These are phyloP conservation scores for Pheosia tremula DNA, from an alignment of 2,888 invertebrate species.

Conservation along the genomic window DNA sequence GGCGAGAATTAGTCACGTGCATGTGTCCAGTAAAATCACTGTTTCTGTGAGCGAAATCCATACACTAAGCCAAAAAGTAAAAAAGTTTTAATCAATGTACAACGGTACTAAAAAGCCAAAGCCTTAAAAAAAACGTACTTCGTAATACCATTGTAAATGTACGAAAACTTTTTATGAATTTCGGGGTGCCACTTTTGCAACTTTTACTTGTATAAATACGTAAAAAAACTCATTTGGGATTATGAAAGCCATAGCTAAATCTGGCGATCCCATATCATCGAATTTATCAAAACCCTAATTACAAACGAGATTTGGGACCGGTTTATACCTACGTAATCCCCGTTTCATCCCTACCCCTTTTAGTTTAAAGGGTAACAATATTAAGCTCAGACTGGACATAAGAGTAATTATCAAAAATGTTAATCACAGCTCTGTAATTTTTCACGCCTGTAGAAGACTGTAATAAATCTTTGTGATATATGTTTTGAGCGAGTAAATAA, in stretches of 20 bases:
- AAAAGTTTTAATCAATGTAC: too few species aligned
- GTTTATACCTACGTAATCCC: conserved; percentile 31
- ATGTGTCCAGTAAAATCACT: too few species aligned
- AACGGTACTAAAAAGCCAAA: too few species aligned
- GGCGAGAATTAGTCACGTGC: too few species aligned
- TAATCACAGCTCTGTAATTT: neutral
- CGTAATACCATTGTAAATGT: too few species aligned
- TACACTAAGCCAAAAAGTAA: neutral
- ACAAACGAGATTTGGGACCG: conserved; percentile 41
- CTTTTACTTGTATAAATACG: neutral
- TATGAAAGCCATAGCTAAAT: conserved; percentile 34
- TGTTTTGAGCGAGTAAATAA: too few species aligned
- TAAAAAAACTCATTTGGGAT: conserved; percentile 2
- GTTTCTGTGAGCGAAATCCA: neutral
- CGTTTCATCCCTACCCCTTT: conserved; percentile 28
- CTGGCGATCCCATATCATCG: conserved; percentile 34
- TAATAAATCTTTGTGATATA: too few species aligned
- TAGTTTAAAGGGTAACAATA: conserved; percentile 31
- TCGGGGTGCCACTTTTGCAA: neutral
- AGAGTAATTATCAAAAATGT: neutral
- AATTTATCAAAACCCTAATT: conserved; percentile 43
- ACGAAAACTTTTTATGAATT: too few species aligned
- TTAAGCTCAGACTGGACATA: conserved; percentile 29
- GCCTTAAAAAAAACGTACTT: too few species aligned
- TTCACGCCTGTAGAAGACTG: neutral